Conservation (phyloP, 2,797 vertebrate species). For the Cyprinodon diabolis region DNA sequence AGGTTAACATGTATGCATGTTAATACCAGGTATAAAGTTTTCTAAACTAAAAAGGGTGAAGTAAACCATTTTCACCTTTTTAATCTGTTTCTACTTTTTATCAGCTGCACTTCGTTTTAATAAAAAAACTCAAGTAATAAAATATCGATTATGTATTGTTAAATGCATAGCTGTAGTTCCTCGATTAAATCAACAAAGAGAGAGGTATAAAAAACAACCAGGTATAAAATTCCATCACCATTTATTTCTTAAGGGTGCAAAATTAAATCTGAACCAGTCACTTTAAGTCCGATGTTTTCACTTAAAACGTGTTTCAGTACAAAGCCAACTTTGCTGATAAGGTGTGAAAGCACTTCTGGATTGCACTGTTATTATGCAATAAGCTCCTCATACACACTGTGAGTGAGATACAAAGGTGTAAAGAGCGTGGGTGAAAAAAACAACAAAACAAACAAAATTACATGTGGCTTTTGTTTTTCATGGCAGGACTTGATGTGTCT, state of each 20-base stretch:
- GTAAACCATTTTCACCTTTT: not conserved
- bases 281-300: slow-evolving; percentile 21
- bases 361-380: slow-evolving; percentile 17
- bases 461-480: slow-evolving; percentile 46
- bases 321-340: slow-evolving; percentile 7
- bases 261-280: slow-evolving; percentile 6
- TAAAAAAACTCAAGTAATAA: too few species aligned
- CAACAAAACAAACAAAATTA: slow-evolving; percentile 20
- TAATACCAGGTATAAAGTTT: not conserved
- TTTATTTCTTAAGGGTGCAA: slow-evolving; percentile 1
- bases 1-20: not conserved
- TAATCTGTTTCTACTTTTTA: not conserved
- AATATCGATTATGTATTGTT: not conserved
- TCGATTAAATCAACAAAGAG: not conserved
- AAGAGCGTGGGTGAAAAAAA: not conserved
- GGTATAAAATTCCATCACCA: not conserved
- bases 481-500: slow-evolving; percentile 32
- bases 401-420: not conserved
- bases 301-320: slow-evolving; percentile 8
- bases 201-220: not conserved
- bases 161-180: not conserved
- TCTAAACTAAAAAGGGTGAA: not conserved
- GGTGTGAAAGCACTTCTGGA: slow-evolving; percentile 13
- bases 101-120: not conserved
- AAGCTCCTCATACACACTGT: slow-evolving; percentile 7